These are phyloP conservation scores for Aphis craccivora DNA, from an alignment of 1,140 invertebrate genomes.

Conservation along the genomic window DNA sequence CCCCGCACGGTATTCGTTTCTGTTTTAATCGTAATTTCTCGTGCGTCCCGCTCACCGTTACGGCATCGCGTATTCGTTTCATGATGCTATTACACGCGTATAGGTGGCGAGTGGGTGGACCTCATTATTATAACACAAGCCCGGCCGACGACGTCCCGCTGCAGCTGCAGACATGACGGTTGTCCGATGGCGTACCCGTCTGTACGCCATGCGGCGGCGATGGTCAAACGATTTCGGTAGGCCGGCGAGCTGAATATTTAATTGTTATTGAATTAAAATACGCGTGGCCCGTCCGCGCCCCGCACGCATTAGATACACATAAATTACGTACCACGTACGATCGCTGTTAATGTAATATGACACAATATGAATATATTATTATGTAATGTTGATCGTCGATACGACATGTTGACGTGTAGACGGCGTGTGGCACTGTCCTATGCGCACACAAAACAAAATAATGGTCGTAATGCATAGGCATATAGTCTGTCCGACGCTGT, in stretches of 20 bases:
- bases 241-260: not conserved
- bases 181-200: not conserved
- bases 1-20: not conserved
- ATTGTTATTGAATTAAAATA: slow-evolving; percentile 22
- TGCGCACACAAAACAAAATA: not conserved
- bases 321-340: not conserved
- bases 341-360: not conserved
- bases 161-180: not conserved
- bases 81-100: not conserved
- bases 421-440: not conserved
- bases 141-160: not conserved
- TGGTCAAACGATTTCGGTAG: not conserved
- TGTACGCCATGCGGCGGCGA: not conserved
- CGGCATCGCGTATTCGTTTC: not conserved
- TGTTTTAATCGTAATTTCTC: not conserved
- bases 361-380: not conserved
- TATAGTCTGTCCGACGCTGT: too few species aligned
- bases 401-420: not conserved
- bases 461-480: not conserved
- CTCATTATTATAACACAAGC: not conserved
- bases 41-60: not conserved
- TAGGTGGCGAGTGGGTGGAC: not conserved
- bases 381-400: not conserved
- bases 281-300: not conserved
- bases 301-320: not conserved